These are phyloP conservation scores for Hyperoplus immaculatus DNA, from an alignment of 2,797 vertebrate genomes.

Conservation along the genomic window DNA sequence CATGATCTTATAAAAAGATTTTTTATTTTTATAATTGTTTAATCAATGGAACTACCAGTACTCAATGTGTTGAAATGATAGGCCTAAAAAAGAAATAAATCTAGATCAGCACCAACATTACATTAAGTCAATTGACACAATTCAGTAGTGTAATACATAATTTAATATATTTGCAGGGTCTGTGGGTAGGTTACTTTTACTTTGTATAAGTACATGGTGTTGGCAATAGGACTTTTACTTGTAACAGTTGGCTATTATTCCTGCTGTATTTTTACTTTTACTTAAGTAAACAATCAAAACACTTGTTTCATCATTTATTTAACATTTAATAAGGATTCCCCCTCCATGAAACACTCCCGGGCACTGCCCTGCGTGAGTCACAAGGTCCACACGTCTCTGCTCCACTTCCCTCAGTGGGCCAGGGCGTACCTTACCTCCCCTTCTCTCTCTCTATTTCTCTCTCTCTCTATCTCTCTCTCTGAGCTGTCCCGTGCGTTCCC, in stretches of 20 bases:
- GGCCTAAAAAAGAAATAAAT: too few relatives aligned
- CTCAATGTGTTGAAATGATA: too few relatives aligned
- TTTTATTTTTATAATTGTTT: background rate
- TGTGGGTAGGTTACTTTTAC: background rate
- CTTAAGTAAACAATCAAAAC: background rate
- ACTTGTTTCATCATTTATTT: background rate
- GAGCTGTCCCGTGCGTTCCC: constrained; percentile 18
- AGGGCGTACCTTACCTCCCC: constrained; percentile 48
- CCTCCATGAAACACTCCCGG: constrained; percentile 5
- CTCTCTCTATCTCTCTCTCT: background rate
- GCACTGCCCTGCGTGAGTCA: constrained; percentile 59
- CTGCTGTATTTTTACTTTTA: background rate
- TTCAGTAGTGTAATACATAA: background rate
- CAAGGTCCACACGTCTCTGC: constrained; percentile 67
- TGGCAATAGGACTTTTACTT: background rate
- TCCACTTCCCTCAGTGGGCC: constrained; percentile 39
- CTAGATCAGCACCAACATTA: background rate
- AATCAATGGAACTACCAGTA: too few relatives aligned
- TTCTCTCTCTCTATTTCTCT: background rate
- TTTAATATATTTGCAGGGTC: background rate
- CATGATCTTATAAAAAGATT: background rate
- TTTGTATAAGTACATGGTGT: background rate
- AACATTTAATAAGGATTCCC: too few relatives aligned
- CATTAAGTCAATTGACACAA: background rate
- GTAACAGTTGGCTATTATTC: background rate